Conservation (phyloP, 2,888 invertebrate species). For the Dasypogon diadema region DNA sequence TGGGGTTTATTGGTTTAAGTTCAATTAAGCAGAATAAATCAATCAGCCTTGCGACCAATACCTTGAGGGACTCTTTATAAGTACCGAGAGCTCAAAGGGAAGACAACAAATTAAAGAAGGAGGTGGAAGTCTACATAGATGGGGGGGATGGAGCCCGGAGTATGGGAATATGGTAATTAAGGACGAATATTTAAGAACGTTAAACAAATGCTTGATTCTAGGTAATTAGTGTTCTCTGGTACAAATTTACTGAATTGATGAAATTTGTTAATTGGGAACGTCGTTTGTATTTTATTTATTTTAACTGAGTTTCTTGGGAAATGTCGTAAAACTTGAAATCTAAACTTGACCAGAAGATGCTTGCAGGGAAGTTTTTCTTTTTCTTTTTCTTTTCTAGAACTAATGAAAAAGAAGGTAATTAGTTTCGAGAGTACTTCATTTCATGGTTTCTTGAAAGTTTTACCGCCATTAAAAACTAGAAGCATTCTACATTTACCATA, state of each 20-base stretch:
- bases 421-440: too few relatives aligned
- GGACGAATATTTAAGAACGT: constrained; percentile 2
- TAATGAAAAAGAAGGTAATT: too few relatives aligned
- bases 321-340: too few relatives aligned
- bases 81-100: not conserved
- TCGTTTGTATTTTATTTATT: not conserved
- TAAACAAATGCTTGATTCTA: constrained; percentile 16
- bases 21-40: constrained; percentile 53
- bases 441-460: too few relatives aligned
- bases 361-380: too few relatives aligned
- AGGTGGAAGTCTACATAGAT: not conserved
- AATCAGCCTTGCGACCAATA: constrained; percentile 43
- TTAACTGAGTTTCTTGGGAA: too few relatives aligned
- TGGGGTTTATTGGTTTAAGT: constrained; percentile 53
- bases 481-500: too few relatives aligned
- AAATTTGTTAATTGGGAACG: not conserved
- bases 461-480: too few relatives aligned
- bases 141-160: not conserved
- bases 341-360: too few relatives aligned
- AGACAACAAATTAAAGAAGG: constrained; percentile 5
- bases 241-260: not conserved
- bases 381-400: too few relatives aligned
- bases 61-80: constrained; percentile 8
- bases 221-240: constrained; percentile 13
- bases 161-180: constrained; percentile 8